phyloP scores from a whole-genome alignment of 2,888 invertebrate species.

The Drosophila atripex region DNA sequence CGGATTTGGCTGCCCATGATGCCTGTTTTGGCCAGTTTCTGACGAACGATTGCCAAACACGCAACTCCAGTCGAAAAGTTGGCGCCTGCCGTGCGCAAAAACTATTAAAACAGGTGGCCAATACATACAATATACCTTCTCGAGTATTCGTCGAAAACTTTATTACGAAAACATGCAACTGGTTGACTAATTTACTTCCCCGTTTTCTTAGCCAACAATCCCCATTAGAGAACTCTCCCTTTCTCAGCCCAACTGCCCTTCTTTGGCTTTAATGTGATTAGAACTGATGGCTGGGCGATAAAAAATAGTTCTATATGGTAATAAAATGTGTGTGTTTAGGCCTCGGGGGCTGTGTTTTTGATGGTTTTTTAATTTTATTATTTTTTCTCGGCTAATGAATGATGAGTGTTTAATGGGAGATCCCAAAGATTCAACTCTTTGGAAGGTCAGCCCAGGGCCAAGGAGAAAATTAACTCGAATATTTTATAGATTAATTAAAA shows the following conservation, averaged over 20 bases:
- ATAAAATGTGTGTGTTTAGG: conserved; percentile 54
- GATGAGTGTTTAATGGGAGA: conserved; percentile 26
- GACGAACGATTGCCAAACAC: conserved; percentile 59
- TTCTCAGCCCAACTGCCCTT: no score
- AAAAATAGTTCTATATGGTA: conserved; percentile 75
- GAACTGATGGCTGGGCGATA: conserved; percentile 63
- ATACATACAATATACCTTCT: conserved; percentile 16
- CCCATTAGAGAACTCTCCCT: conserved; percentile 36
- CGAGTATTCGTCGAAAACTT: conserved; percentile 2
- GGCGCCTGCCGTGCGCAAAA: conserved; percentile 52
- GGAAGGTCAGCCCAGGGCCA: conserved; percentile 4
- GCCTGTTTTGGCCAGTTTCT: conserved; percentile 26
- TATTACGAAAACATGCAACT: conserved; percentile 58
- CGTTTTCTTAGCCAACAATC: conserved; percentile 33
- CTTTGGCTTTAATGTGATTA: conserved; percentile 46
- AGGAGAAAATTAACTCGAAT: neutral
- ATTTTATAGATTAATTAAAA: neutral
- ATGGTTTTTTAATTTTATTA: conserved; percentile 69
- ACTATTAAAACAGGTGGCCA: conserved; percentile 75
- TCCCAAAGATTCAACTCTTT: conserved; percentile 27
- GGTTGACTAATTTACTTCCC: conserved; percentile 68
- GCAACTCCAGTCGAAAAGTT: conserved; percentile 70
- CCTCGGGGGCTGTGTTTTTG: conserved; percentile 33
- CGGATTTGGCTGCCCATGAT: no score
- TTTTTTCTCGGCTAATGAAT: conserved; percentile 40